Evolutionary conservation across 2,113 vertebrate genomes (phyloP).

Genomic region (Eurystomus gularis): DNA sequence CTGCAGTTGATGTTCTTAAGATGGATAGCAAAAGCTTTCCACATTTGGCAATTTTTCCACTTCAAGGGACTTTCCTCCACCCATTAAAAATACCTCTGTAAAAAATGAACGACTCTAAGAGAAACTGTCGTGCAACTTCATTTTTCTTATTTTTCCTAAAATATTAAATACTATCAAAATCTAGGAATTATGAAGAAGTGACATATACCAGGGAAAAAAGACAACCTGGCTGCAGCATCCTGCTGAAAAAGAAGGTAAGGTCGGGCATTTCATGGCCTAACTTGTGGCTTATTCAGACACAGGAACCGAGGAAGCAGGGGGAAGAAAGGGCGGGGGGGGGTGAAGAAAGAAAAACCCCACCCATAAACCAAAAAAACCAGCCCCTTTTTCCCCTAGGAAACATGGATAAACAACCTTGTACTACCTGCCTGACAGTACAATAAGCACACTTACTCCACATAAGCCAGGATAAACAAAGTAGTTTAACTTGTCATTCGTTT

Average conservation of each 20-base stretch:
- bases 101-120: neutral
- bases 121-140: neutral
- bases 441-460: neutral
- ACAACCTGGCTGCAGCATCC: rapidly evolving
- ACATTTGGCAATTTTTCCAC: neutral
- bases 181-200: neutral
- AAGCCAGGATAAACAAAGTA: neutral
- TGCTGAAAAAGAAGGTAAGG: neutral
- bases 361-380: neutral
- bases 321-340: neutral
- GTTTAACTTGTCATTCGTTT: neutral
- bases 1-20: neutral
- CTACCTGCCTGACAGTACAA: neutral
- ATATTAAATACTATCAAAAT: neutral
- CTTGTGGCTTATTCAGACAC: neutral
- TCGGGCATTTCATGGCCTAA: neutral
- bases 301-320: too few species aligned
- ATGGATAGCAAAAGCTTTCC: neutral
- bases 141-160: neutral
- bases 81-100: neutral
- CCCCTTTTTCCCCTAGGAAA: neutral
- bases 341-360: too few species aligned
- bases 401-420: neutral
- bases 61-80: neutral
- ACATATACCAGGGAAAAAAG: neutral